phyloP scores from a whole-genome alignment of 1,140 invertebrate species.

The Proctacanthus coquilletti region DNA sequence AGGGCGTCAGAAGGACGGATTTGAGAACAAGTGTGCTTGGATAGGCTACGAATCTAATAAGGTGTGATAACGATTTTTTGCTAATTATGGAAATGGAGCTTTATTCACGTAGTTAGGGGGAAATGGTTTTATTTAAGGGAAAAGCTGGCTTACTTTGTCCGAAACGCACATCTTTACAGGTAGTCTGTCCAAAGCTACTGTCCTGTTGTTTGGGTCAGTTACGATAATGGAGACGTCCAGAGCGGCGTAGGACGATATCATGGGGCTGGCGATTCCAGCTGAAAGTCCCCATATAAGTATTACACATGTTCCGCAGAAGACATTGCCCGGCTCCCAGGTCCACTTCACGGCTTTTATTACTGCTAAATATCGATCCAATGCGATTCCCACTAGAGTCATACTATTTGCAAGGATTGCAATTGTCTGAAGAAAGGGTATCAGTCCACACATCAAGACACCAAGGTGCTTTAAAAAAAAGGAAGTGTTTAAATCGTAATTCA shows the following conservation, averaged over 20 bases:
- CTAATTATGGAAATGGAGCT: slow-evolving; percentile 9
- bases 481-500: neutral
- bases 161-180: slow-evolving; percentile 10
- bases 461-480: slow-evolving; percentile 19
- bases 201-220: slow-evolving; percentile 7
- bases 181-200: slow-evolving; percentile 1
- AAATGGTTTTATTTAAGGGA: neutral
- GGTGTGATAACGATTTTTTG: no score
- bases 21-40: no score
- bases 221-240: slow-evolving; percentile 15
- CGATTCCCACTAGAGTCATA: slow-evolving; percentile 34
- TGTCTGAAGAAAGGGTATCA: slow-evolving; percentile 34
- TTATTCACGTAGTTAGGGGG: no score
- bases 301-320: slow-evolving; percentile 16
- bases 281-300: slow-evolving; percentile 24
- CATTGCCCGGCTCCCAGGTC: slow-evolving; percentile 28
- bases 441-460: slow-evolving; percentile 30
- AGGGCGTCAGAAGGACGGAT: no score
- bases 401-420: slow-evolving; percentile 33
- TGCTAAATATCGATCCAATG: slow-evolving; percentile 35
- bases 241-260: slow-evolving; percentile 17
- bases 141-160: slow-evolving; percentile 9
- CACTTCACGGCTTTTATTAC: slow-evolving; percentile 25
- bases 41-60: no score
- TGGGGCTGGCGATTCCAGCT: slow-evolving; percentile 16